Percentiles rank a stretch among this genome's conserved stretches.
Evolutionary conservation across 2,797 vertebrate genomes (phyloP).

Genomic region (Pempheris klunzingeri): DNA sequence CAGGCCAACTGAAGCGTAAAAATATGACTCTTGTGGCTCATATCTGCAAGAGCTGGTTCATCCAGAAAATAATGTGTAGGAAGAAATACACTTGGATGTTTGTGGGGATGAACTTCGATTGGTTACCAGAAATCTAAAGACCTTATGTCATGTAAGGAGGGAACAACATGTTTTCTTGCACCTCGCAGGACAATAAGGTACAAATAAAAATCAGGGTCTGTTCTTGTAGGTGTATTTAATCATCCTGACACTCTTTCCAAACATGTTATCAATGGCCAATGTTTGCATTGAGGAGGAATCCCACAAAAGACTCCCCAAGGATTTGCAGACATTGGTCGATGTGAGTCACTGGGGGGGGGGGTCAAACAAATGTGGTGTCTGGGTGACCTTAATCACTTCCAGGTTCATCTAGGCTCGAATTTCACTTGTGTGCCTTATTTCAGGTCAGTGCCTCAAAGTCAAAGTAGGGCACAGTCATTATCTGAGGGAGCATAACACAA

Average conservation of each 20-base stretch:
- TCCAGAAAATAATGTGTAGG: conserved; percentile 5
- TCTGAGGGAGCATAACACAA: conserved; percentile 86
- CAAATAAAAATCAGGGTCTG: conserved; percentile 30
- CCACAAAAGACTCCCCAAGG: conserved; percentile 78
- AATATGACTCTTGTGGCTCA: conserved; percentile 16
- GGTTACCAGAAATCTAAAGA: conserved; percentile 24
- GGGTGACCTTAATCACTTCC: conserved; percentile 88
- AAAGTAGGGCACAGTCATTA: conserved; percentile 89
- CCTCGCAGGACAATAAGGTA: conserved; percentile 30
- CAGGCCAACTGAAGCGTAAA: conserved; percentile 24
- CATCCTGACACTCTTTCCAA: conserved; percentile 60
- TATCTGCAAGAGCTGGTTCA: conserved; percentile 6
- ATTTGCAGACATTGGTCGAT: conserved; percentile 77
- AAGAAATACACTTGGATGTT: conserved; percentile 4
- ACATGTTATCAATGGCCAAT: conserved; percentile 62
- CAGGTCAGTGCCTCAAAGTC: conserved; percentile 89
- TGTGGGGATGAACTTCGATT: conserved; percentile 35
- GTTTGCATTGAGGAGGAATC: conserved; percentile 76
- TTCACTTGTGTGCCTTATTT: conserved; percentile 88
- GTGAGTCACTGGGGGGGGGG: conserved; percentile 58
- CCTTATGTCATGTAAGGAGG: conserved; percentile 24
- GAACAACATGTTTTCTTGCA: conserved; percentile 39
- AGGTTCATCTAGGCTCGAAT: conserved; percentile 85
- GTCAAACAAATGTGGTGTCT: conserved; percentile 86
- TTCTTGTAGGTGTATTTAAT: conserved; percentile 64